phyloP scores from a whole-genome alignment of 2,113 vertebrate genomes.

The Siniperca chuatsi region DNA sequence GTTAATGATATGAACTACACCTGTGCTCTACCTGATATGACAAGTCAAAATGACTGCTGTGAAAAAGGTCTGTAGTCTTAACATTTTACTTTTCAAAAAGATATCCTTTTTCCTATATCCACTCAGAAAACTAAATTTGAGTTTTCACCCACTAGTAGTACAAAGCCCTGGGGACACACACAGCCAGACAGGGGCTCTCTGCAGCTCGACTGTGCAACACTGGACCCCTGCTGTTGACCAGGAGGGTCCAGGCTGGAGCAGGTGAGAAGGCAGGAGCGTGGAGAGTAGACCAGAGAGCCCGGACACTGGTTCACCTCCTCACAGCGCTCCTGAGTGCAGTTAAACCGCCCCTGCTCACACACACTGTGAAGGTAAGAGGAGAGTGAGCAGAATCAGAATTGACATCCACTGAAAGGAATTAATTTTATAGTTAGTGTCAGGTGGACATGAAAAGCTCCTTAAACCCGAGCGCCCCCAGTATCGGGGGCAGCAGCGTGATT shows the following conservation, averaged over 20 bases:
- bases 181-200: conserved; percentile 83
- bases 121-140: not conserved
- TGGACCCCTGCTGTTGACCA: conserved; percentile 55
- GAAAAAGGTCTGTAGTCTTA: not conserved
- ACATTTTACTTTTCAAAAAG: not conserved
- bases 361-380: conserved; percentile 70
- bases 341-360: conserved; percentile 85
- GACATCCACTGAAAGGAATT: not conserved
- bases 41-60: not conserved
- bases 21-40: not conserved
- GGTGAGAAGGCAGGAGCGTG: conserved; percentile 88
- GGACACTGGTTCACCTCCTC: conserved; percentile 83
- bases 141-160: conserved; percentile 86
- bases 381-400: not conserved
- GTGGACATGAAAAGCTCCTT: not conserved
- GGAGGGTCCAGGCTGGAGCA: conserved; percentile 83
- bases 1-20: not conserved
- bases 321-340: conserved; percentile 84
- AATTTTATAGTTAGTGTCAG: not conserved
- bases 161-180: conserved; percentile 87
- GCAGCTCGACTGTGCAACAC: conserved; percentile 73
- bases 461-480: too few species aligned
- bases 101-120: not conserved
- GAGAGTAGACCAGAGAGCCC: conserved; percentile 81
- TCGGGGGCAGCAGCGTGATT: too few species aligned